Conservation (phyloP, 1,140 invertebrate species). For the Drosophila ambigua region DNA sequence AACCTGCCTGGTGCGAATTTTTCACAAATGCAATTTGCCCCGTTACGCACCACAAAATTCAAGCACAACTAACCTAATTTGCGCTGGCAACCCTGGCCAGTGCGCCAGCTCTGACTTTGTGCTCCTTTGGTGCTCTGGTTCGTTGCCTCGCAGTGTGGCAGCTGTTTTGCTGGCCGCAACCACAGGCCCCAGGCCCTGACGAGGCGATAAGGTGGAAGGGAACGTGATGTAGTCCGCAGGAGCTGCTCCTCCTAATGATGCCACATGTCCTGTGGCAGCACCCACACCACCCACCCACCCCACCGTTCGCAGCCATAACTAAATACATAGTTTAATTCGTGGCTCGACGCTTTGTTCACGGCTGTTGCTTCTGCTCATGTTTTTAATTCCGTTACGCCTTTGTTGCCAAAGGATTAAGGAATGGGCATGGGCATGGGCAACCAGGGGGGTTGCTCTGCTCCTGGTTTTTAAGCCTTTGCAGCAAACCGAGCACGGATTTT, state of each 20-base stretch:
- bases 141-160: slow-evolving; percentile 18
- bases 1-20: slow-evolving; percentile 6
- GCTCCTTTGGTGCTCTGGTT: slow-evolving; percentile 2
- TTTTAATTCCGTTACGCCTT: slow-evolving; percentile 37
- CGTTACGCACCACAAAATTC: slow-evolving; percentile 2
- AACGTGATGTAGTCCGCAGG: slow-evolving; percentile 1
- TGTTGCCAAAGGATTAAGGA: slow-evolving; percentile 35
- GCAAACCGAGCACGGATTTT: slow-evolving; percentile 31
- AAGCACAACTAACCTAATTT: too few relatives aligned
- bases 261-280: slow-evolving; percentile 10
- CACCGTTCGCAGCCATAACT: slow-evolving; percentile 15
- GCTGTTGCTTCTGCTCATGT: slow-evolving; percentile 37
- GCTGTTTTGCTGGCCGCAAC: slow-evolving; percentile 51
- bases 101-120: not conserved
- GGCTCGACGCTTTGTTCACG: slow-evolving; percentile 48
- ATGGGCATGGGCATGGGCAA: not conserved
- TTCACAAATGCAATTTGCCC: slow-evolving; percentile 36
- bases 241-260: slow-evolving; percentile 45
- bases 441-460: too few relatives aligned
- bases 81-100: too few relatives aligned
- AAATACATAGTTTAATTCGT: slow-evolving; percentile 59
- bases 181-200: slow-evolving; percentile 27
- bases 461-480: not conserved
- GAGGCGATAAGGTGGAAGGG: slow-evolving; percentile 17
- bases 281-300: too few relatives aligned